These are phyloP conservation scores for Macaria notata DNA, from an alignment of 2,888 invertebrate genomes.

Conservation along the genomic window DNA sequence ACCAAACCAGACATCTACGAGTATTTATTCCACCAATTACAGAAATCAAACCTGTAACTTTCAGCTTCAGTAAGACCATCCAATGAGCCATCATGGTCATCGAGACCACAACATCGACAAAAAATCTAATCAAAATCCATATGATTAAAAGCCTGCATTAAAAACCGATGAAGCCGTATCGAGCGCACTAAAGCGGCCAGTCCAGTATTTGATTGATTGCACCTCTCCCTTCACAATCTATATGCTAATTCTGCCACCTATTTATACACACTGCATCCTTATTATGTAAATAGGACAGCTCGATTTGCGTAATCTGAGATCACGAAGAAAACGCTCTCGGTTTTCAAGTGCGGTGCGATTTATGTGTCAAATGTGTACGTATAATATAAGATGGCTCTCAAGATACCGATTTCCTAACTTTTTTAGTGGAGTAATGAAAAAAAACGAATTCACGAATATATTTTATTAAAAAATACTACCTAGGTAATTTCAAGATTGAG, in stretches of 20 bases:
- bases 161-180: conserved; percentile 1
- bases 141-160: background rate
- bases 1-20: too few species aligned
- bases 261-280: conserved; percentile 48
- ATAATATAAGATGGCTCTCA: background rate
- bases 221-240: conserved; percentile 61
- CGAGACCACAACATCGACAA: too few species aligned
- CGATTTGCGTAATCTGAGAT: conserved; percentile 63
- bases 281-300: conserved; percentile 64
- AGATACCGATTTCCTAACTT: too few species aligned
- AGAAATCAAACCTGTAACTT: too few species aligned
- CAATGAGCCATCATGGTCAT: too few species aligned
- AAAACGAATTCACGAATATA: background rate
- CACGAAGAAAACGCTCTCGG: conserved; percentile 23
- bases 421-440: background rate
- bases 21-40: too few species aligned
- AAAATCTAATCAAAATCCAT: background rate
- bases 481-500: too few species aligned
- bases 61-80: too few species aligned
- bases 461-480: background rate
- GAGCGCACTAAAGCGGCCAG: background rate
- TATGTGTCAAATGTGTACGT: background rate
- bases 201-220: conserved; percentile 59
- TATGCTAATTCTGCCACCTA: conserved; percentile 58
- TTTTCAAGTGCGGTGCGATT: conserved; percentile 6